Conservation (phyloP, 2,888 invertebrate genomes). For the Zeuzera pyrina region DNA sequence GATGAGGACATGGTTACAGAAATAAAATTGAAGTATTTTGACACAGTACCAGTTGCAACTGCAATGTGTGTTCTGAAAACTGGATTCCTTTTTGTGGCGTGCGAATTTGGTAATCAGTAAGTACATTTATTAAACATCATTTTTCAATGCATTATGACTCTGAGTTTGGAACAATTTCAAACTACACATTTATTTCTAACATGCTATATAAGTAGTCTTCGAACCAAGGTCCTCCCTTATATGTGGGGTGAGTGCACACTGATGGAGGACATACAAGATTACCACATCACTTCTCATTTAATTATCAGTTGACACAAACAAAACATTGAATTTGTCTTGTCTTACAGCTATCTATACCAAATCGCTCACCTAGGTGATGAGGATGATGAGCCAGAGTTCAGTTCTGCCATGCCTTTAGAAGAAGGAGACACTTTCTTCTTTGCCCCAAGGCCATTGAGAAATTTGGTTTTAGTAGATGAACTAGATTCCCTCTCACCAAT, state of each 20-base stretch:
- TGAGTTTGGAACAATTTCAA: constrained; percentile 30
- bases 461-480: constrained; percentile 97
- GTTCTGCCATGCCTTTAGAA: constrained; percentile 97
- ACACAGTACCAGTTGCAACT: constrained; percentile 97
- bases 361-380: constrained; percentile 99
- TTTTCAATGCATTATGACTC: constrained; percentile 27
- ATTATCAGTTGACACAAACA: constrained; percentile 3
- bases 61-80: constrained; percentile 99
- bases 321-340: too few relatives aligned
- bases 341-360: constrained; percentile 97
- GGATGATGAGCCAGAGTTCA: constrained; percentile 98
- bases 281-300: too few relatives aligned
- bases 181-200: constrained; percentile 28
- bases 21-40: constrained; percentile 99
- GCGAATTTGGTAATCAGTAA: constrained; percentile 99
- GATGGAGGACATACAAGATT: constrained; percentile 63
- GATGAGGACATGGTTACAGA: constrained; percentile 99
- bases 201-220: constrained; percentile 66
- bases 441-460: constrained; percentile 92
- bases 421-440: constrained; percentile 99
- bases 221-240: constrained; percentile 76
- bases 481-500: constrained; percentile 96
- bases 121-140: constrained; percentile 53
- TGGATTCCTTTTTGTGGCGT: constrained; percentile 98
- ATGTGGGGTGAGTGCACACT: constrained; percentile 73